Evolutionary conservation across 2,797 vertebrate species (phyloP).

Genomic region (Silurus aristotelis): DNA sequence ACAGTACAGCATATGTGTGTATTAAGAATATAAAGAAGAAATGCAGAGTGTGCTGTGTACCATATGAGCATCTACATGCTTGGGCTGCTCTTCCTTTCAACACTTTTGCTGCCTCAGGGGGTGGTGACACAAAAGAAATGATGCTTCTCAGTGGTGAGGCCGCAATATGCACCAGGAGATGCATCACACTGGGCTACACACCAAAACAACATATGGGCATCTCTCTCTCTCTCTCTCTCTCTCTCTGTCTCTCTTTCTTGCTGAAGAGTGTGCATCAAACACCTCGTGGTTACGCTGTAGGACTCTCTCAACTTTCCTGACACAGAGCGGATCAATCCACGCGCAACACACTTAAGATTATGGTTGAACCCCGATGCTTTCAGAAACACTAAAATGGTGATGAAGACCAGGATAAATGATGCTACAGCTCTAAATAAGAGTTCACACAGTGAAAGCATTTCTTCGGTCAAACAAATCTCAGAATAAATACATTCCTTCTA

Average conservation of each 20-base stretch:
- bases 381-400: not conserved
- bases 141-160: slow-evolving; percentile 49
- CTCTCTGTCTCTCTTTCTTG: slow-evolving; percentile 31
- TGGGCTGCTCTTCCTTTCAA: slow-evolving; percentile 22
- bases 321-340: not conserved
- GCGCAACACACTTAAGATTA: slow-evolving; percentile 7
- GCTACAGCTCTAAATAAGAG: no score
- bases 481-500: slow-evolving; percentile 31
- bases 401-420: not conserved
- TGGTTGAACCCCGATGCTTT: not conserved
- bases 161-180: slow-evolving; percentile 51
- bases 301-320: not conserved
- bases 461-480: slow-evolving; percentile 19
- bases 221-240: slow-evolving; percentile 45
- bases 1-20: slow-evolving; percentile 11
- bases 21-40: slow-evolving; percentile 1
- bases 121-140: slow-evolving; percentile 60
- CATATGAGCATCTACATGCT: slow-evolving; percentile 11
- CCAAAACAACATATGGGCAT: slow-evolving; percentile 52
- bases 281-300: slow-evolving; percentile 33
- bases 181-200: slow-evolving; percentile 36
- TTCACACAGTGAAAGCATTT: slow-evolving; percentile 5
- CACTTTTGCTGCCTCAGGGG: slow-evolving; percentile 52
- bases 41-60: not conserved
- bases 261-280: slow-evolving; percentile 25